Percentiles rank a stretch among this genome's conserved stretches.
Conservation (phyloP, 2,888 invertebrate species). For the Eurois occulta region DNA sequence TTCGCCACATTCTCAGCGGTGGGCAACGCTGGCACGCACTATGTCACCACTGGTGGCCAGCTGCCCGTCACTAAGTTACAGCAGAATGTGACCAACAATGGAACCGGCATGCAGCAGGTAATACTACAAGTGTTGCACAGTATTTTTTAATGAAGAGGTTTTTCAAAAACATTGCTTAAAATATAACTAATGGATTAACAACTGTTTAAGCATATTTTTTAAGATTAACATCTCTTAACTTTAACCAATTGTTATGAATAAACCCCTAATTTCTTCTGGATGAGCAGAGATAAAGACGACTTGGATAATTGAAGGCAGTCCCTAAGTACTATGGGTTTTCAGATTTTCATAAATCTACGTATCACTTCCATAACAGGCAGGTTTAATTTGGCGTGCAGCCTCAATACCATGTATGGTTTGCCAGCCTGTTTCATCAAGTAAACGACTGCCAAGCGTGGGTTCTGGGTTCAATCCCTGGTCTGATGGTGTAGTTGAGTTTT, state of each 20-base stretch:
- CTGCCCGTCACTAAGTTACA: constrained; percentile 93
- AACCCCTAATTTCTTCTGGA: background rate
- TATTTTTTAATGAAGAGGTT: background rate
- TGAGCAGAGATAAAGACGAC: background rate
- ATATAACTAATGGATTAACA: background rate
- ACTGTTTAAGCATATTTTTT: background rate
- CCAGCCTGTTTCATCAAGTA: background rate
- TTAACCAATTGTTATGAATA: background rate
- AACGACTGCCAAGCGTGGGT: background rate
- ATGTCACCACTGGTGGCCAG: constrained; percentile 87
- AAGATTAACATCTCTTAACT: background rate
- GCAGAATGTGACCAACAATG: constrained; percentile 91
- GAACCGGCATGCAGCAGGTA: constrained; percentile 89
- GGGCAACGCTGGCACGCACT: constrained; percentile 89
- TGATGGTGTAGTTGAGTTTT: background rate
- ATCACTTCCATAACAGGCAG: background rate
- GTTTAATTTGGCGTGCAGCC: background rate
- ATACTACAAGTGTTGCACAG: background rate
- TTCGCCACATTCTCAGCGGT: constrained; percentile 92
- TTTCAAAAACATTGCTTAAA: background rate
- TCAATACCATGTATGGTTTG: background rate
- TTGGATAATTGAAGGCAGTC: background rate
- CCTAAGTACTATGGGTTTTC: background rate
- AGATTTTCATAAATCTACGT: background rate
- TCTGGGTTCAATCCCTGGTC: background rate